phyloP scores from a whole-genome alignment of 2,888 invertebrate genomes.

The Mesorhabditis spiculigera region DNA sequence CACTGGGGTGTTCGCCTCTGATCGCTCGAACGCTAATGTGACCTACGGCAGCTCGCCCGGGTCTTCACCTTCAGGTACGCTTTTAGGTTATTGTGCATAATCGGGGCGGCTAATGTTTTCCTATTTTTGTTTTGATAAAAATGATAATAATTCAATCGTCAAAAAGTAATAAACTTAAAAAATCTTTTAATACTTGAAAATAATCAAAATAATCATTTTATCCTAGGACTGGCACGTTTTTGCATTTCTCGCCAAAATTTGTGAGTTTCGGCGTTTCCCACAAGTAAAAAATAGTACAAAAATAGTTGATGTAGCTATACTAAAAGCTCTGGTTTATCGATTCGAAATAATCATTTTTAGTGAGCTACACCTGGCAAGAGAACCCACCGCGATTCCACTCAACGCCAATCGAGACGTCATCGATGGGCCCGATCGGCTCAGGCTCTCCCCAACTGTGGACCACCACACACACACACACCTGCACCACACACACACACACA shows the following conservation, averaged over 20 bases:
- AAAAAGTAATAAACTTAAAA: too few species aligned
- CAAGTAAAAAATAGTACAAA: too few species aligned
- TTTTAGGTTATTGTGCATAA: too few species aligned
- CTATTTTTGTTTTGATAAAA: too few species aligned
- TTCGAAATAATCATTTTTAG: not conserved
- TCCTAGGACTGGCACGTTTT: not conserved
- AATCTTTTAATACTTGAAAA: too few species aligned
- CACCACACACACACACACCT: too few species aligned
- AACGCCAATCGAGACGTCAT: not conserved
- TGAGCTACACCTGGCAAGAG: constrained; percentile 4
- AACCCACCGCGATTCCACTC: not conserved
- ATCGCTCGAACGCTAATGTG: not conserved
- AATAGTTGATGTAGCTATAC: too few species aligned
- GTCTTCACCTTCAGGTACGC: not conserved
- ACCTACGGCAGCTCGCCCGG: not conserved
- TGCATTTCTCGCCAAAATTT: constrained; percentile 3
- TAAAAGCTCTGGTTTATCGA: not conserved
- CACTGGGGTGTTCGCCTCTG: constrained; percentile 1
- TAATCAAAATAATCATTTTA: too few species aligned
- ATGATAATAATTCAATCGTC: too few species aligned
- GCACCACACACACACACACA: too few species aligned
- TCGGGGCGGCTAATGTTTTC: too few species aligned
- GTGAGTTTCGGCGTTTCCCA: too few species aligned
- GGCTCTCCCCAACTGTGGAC: constrained; percentile 6
- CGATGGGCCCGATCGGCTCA: constrained; percentile 3